Percentiles rank a stretch among this genome's conserved stretches.
These are phyloP conservation scores for Drosophila willistoni DNA, from an alignment of 1,140 invertebrate species.

Conservation along the genomic window DNA sequence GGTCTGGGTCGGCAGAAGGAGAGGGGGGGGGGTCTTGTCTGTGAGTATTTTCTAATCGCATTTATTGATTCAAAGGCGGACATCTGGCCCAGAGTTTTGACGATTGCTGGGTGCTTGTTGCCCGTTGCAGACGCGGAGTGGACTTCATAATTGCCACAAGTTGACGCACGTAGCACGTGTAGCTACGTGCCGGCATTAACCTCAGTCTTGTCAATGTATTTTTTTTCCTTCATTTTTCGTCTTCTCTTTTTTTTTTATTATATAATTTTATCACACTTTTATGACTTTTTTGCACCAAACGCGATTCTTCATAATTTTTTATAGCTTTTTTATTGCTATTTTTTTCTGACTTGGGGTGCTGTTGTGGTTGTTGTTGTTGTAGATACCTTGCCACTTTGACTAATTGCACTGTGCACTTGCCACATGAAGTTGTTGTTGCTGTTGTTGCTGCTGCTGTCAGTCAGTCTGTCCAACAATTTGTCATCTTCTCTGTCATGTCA, in stretches of 20 bases:
- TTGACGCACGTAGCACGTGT: conserved; percentile 76
- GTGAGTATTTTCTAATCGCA: conserved; percentile 54
- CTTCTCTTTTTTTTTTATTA: conserved; percentile 23
- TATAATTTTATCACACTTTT: conserved; percentile 70
- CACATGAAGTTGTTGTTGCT: conserved; percentile 61
- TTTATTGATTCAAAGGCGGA: conserved; percentile 58
- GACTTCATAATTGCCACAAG: conserved; percentile 75
- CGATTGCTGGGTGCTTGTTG: conserved; percentile 62
- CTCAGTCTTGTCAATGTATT: conserved; percentile 22
- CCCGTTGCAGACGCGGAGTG: conserved; percentile 60
- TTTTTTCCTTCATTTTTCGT: neutral
- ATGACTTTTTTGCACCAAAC: conserved; percentile 54
- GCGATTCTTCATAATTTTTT: conserved; percentile 57
- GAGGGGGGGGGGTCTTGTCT: conserved; percentile 4
- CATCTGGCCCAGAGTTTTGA: conserved; percentile 35
- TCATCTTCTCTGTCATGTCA: conserved; percentile 78
- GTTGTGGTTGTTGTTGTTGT: conserved; percentile 35
- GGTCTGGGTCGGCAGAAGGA: neutral
- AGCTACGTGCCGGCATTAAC: conserved; percentile 64
- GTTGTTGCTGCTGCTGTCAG: conserved; percentile 59
- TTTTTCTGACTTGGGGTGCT: conserved; percentile 50
- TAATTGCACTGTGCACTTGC: conserved; percentile 76
- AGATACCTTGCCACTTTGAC: conserved; percentile 62
- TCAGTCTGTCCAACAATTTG: conserved; percentile 74
- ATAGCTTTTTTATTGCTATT: conserved; percentile 53